A percentile compares a stretch with the other conserved stretches of the same genome.
Evolutionary conservation across 2,113 vertebrate species (phyloP).

Genomic region (Trogon surrucura): DNA sequence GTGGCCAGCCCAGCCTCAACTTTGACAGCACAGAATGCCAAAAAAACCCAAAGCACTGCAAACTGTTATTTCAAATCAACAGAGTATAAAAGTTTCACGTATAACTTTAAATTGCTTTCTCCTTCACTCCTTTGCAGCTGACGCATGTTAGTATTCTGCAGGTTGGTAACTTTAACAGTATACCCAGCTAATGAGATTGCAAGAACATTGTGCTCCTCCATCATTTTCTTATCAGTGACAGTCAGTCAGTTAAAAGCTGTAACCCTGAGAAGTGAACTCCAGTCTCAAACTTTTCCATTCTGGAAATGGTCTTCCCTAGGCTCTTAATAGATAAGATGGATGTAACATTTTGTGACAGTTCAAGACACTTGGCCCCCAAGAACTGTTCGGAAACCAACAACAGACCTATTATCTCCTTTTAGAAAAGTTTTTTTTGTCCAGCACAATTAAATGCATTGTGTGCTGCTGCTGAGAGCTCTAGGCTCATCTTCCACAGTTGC

Average conservation of each 20-base stretch:
- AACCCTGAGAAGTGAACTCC: slow-evolving; percentile 71
- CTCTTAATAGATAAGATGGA: slow-evolving; percentile 73
- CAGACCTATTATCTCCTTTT: slow-evolving; percentile 57
- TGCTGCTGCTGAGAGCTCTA: neutral
- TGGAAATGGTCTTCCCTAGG: slow-evolving; percentile 57
- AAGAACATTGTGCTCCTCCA: slow-evolving; percentile 65
- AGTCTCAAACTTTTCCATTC: slow-evolving; percentile 71
- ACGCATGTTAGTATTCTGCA: slow-evolving; percentile 60
- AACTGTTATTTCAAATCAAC: neutral
- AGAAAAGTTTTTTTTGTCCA: slow-evolving; percentile 40
- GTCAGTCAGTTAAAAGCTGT: slow-evolving; percentile 74
- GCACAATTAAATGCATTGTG: neutral
- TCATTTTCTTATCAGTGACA: slow-evolving; percentile 80
- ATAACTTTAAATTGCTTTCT: slow-evolving; percentile 64
- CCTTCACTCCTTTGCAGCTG: neutral
- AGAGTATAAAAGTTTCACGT: slow-evolving; percentile 37
- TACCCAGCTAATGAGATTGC: slow-evolving; percentile 75
- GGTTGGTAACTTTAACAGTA: slow-evolving; percentile 54
- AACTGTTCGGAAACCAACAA: slow-evolving; percentile 64
- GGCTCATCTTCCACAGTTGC: slow-evolving; percentile 5
- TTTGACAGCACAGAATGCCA: neutral
- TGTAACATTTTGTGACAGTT: slow-evolving; percentile 57
- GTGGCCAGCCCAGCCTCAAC: too few relatives aligned
- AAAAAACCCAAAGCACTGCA: neutral
- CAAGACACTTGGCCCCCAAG: slow-evolving; percentile 34